Conservation (phyloP, 2,113 vertebrate species). For the Spea multiplicata region DNA sequence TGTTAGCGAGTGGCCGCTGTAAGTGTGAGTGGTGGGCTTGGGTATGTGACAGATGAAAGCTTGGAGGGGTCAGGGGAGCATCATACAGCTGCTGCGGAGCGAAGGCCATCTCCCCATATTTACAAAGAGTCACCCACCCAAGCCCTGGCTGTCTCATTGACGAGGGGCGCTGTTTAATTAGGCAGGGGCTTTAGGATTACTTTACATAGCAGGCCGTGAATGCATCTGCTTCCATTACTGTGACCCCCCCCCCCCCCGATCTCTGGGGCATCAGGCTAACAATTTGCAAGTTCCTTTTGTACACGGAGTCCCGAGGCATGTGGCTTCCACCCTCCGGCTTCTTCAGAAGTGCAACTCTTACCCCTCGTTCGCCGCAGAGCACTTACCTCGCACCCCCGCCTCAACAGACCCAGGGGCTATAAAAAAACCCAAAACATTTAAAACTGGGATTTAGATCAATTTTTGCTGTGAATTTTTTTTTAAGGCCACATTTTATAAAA, state of each 20-base stretch:
- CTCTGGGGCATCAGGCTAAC: conserved; percentile 1
- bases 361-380: too few relatives aligned
- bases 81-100: conserved; percentile 57
- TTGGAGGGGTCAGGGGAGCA: conserved; percentile 34
- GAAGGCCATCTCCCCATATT: conserved; percentile 55
- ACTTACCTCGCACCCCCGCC: too few relatives aligned
- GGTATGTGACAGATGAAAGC: conserved; percentile 45
- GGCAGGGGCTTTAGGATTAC: conserved; percentile 57
- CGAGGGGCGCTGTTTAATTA: conserved; percentile 56
- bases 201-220: conserved; percentile 51
- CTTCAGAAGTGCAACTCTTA: too few relatives aligned
- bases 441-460: too few relatives aligned
- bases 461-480: too few relatives aligned
- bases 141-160: conserved; percentile 52
- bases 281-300: conserved; percentile 34
- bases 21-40: neutral
- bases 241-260: neutral
- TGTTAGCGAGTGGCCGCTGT: too few relatives aligned
- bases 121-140: conserved; percentile 54
- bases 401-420: too few relatives aligned
- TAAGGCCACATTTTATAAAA: too few relatives aligned
- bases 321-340: too few relatives aligned
- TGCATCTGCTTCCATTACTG: conserved; percentile 54
- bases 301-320: conserved; percentile 14
- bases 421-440: too few relatives aligned